Evolutionary conservation across 2,113 vertebrate genomes (phyloP).

Genomic region (Onychorhynchus coronatus): DNA sequence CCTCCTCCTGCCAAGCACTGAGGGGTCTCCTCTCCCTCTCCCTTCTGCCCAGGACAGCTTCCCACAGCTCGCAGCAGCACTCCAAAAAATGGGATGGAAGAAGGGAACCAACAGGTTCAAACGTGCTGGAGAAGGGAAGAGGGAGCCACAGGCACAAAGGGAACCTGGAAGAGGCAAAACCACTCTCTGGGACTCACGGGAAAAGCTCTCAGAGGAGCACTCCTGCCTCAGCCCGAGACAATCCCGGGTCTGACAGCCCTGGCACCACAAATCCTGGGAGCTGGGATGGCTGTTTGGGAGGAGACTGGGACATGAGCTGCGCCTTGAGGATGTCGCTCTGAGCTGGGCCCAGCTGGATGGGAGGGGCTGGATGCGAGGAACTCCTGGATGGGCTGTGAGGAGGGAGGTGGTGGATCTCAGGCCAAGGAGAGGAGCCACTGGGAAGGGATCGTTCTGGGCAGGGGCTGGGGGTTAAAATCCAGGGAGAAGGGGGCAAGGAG

Average conservation of each 20-base stretch:
- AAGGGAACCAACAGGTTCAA: background rate
- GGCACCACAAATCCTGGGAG: slow-evolving; percentile 9
- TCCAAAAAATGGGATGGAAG: background rate
- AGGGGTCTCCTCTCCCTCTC: background rate
- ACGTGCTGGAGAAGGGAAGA: background rate
- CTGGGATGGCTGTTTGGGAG: background rate
- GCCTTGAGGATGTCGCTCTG: slow-evolving; percentile 55
- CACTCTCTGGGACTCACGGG: background rate
- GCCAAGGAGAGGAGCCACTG: slow-evolving; percentile 32
- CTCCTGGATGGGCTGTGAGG: slow-evolving; percentile 41
- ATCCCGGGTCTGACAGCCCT: background rate
- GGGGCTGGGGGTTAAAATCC: background rate
- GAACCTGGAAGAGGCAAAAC: background rate
- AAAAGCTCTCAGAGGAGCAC: background rate
- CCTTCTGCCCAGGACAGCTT: background rate
- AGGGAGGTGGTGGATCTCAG: background rate
- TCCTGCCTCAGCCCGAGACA: background rate
- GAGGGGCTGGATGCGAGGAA: background rate
- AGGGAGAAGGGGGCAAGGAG: background rate
- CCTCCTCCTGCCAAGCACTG: background rate
- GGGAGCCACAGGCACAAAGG: background rate
- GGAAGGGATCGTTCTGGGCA: slow-evolving; percentile 25
- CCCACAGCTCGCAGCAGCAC: background rate
- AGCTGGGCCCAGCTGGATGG: slow-evolving; percentile 36
- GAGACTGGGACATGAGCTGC: slow-evolving; percentile 49